These are phyloP conservation scores for Prunella himalayana DNA, from an alignment of 2,113 vertebrate species.

Conservation along the genomic window DNA sequence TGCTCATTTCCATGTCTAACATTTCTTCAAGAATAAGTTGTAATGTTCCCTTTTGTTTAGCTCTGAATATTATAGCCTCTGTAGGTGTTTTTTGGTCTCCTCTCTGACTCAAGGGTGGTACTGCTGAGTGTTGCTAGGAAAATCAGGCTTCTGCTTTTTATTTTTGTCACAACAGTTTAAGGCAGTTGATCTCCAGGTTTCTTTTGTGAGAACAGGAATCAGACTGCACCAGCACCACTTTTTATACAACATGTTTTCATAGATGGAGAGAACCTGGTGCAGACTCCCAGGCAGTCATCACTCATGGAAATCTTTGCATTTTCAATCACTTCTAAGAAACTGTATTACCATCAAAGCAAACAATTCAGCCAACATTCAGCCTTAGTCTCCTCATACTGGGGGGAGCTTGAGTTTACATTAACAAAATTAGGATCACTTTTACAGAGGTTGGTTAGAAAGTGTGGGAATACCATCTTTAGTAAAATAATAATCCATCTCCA, in stretches of 20 bases:
- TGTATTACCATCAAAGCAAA: not conserved
- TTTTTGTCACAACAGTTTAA: not conserved
- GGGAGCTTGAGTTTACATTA: not conserved
- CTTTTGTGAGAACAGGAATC: not conserved
- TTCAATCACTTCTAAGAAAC: not conserved
- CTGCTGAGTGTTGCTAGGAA: not conserved
- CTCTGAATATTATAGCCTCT: not conserved
- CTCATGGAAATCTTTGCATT: not conserved
- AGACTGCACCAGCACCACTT: not conserved
- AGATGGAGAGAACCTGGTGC: not conserved
- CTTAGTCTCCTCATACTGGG: not conserved
- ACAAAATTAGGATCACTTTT: not conserved
- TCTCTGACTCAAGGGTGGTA: not conserved
- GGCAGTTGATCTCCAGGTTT: not conserved
- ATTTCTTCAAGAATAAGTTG: not conserved
- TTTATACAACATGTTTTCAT: not conserved
- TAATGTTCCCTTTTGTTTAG: not conserved
- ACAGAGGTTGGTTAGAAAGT: not conserved
- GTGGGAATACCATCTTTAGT: not conserved
- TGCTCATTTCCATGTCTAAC: accelerated
- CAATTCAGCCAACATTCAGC: not conserved
- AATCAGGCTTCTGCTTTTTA: not conserved
- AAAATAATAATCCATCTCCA: not conserved
- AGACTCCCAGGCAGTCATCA: not conserved
- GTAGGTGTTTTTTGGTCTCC: not conserved